Evolutionary conservation across 2,888 invertebrate species (phyloP), one percentile per base, ranked within the genome.

Genomic region (Cosmorhoe ocellata): DNA sequence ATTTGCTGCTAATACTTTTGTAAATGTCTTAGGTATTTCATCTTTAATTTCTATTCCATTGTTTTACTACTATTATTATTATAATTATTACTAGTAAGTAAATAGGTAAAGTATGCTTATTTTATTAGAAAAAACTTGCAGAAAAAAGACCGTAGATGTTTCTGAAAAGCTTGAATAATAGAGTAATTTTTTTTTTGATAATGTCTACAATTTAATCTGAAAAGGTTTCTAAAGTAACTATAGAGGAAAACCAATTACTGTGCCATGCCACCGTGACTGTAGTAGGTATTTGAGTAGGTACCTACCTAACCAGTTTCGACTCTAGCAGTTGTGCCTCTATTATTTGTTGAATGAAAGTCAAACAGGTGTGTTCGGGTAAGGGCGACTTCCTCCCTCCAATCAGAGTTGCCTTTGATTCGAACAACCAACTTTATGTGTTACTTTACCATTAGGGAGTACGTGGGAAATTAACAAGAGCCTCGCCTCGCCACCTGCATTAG

Each of bases 361-460:
- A 44, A 44, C 48, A 44, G 51, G 45, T 51, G 44, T 45, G 43
- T 49, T 38, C 32, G 42, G 33, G 49, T 39, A 33, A 18, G 49
- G 31, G 44, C 14, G 40, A 53, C 48, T 53, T 48, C 48, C 53
- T 44, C 56, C 51, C 51, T 50, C 73, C 73, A 79, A 81, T 79
- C 79, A 78, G 76, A 76, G 74, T 69, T 67, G 69, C 64, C 73
- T 79, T 76, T 73, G 77, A 74, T 80, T 79, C 73, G 62, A 67
- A 65, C 59, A 63, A 68, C 68, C 67, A 77, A 83, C 72, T 81
- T 81, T 76, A 76, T 82, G 74, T 86, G 79, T 84, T 85, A 84
- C 84, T 85, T 86, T 79, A 67, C 81, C 78, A 82, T 85, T 86
- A 84, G 67, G 68, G 64, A 66, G 72, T 72, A 80, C 81, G 78